phyloP scores from a whole-genome alignment of 1,140 invertebrate species.

The Atta cephalotes region DNA sequence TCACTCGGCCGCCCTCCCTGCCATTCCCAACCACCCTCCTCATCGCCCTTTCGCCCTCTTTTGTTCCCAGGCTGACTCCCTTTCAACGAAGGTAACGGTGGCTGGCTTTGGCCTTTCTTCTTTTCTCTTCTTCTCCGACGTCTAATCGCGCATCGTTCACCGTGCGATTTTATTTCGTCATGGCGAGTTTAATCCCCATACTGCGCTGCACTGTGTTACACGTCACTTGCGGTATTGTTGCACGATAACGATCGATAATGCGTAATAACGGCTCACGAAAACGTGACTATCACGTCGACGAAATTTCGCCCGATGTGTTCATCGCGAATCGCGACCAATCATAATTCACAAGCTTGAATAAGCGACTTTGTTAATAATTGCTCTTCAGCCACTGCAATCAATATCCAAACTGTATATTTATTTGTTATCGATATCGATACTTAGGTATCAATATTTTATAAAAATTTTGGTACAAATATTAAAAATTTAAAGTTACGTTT shows the following conservation, averaged over 20 bases:
- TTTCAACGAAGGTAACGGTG: conserved; percentile 44
- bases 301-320: conserved; percentile 38
- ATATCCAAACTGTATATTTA: not conserved
- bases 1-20: conserved; percentile 52
- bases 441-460: not conserved
- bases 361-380: conserved; percentile 10
- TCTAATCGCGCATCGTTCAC: conserved; percentile 66
- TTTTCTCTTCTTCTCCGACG: conserved; percentile 46
- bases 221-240: conserved; percentile 23
- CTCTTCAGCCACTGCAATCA: not conserved
- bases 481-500: not conserved
- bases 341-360: conserved; percentile 27
- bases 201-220: conserved; percentile 7
- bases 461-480: not conserved
- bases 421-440: not conserved
- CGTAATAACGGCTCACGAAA: conserved; percentile 42
- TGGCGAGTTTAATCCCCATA: conserved; percentile 48
- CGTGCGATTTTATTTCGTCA: conserved; percentile 69
- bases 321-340: conserved; percentile 35
- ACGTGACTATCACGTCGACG: conserved; percentile 48
- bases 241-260: conserved; percentile 69
- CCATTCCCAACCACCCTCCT: not conserved
- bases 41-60: conserved; percentile 54
- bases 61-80: conserved; percentile 58
- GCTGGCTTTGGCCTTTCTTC: conserved; percentile 45